Evolutionary conservation across 2,888 invertebrate genomes (phyloP).

Genomic region (Cephus nigrinus): DNA sequence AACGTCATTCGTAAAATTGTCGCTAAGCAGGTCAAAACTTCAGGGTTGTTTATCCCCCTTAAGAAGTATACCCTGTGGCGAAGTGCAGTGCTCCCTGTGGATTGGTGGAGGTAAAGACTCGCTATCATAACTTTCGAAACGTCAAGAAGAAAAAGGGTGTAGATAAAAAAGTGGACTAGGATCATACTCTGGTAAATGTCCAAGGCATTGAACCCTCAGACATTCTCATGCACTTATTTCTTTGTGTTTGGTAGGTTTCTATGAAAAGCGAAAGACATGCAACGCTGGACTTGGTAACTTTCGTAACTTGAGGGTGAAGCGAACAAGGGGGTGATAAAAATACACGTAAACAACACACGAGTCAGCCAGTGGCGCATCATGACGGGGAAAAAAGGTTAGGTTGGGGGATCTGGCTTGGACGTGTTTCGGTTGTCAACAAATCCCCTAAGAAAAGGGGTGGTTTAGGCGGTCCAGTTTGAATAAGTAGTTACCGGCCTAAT

Average conservation of each 20-base stretch:
- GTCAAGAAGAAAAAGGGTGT: not conserved
- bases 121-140: not conserved
- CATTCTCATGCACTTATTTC: not conserved
- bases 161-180: not conserved
- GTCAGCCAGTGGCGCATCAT: constrained; percentile 7
- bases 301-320: not conserved
- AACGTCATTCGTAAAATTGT: not conserved
- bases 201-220: not conserved
- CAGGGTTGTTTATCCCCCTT: not conserved
- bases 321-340: constrained; percentile 34
- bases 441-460: constrained; percentile 32
- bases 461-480: constrained; percentile 58
- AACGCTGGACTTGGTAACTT: not conserved
- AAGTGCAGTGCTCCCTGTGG: not conserved
- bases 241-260: not conserved
- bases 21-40: not conserved
- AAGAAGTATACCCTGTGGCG: not conserved
- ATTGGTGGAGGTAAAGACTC: not conserved
- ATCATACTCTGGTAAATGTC: not conserved
- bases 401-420: constrained; percentile 37
- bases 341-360: constrained; percentile 38
- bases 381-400: constrained; percentile 11
- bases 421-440: constrained; percentile 57
- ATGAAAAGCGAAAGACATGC: not conserved
- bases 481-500: constrained; percentile 62